Conservation (phyloP, 2,113 vertebrate genomes). For the Gymnobelideus leadbeateri region DNA sequence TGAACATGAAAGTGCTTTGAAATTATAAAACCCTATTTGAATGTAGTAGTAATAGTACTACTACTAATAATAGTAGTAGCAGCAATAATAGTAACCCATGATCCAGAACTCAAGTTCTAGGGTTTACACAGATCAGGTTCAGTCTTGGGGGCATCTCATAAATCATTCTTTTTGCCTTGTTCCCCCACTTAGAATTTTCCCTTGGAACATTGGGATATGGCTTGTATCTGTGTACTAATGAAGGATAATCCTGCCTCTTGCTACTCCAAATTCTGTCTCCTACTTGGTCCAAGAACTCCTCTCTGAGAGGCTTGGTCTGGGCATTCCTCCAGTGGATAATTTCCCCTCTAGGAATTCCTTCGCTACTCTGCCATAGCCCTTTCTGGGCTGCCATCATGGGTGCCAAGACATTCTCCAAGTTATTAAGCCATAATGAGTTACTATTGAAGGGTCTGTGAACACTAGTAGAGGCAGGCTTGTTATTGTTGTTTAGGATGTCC, state of each 20-base stretch:
- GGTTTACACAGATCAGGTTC: background rate
- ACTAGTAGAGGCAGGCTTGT: background rate
- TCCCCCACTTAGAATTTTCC: background rate
- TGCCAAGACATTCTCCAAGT: background rate
- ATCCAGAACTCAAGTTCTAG: no score
- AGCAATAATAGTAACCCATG: no score
- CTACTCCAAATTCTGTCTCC: background rate
- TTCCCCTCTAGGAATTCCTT: background rate
- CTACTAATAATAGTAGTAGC: background rate
- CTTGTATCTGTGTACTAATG: background rate
- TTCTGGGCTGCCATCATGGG: background rate
- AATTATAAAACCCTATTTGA: background rate
- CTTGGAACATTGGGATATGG: background rate
- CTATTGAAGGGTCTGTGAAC: background rate
- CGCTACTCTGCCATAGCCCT: background rate
- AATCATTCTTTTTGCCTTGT: background rate
- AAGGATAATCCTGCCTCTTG: background rate
- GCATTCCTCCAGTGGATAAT: background rate
- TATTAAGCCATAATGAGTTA: background rate
- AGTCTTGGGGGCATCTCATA: background rate
- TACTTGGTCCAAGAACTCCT: background rate
- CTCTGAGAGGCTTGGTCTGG: background rate
- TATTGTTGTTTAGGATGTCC: background rate
- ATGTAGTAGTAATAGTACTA: background rate
- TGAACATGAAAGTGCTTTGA: background rate